These are phyloP conservation scores for Cossypha dichroa DNA, from an alignment of 2,797 vertebrate species.

Conservation along the genomic window DNA sequence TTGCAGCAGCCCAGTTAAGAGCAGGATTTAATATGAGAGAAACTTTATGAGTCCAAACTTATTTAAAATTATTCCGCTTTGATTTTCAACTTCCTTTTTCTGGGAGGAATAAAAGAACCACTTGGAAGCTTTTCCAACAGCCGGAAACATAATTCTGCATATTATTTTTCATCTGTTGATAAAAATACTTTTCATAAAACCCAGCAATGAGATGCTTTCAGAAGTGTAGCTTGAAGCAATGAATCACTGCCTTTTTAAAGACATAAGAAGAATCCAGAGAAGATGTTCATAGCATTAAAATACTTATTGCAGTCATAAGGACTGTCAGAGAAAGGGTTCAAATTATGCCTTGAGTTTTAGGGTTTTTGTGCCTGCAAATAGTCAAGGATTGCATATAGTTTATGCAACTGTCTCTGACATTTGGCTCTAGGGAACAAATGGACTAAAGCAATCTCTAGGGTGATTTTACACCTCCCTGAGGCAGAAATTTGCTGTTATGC, in stretches of 20 bases:
- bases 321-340: background rate
- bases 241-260: slow-evolving; percentile 24
- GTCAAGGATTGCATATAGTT: background rate
- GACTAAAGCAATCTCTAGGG: background rate
- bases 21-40: slow-evolving; percentile 15
- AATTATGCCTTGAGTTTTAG: background rate
- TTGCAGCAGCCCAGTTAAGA: slow-evolving; percentile 19
- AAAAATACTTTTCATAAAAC: slow-evolving; percentile 26
- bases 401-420: background rate
- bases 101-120: background rate
- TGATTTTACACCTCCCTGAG: background rate
- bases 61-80: slow-evolving; percentile 27
- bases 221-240: background rate
- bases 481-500: background rate
- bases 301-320: slow-evolving; percentile 10
- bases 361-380: background rate
- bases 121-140: slow-evolving; percentile 5
- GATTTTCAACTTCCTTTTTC: background rate
- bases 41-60: slow-evolving; percentile 27
- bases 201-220: background rate
- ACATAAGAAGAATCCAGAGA: background rate
- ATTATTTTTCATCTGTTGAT: background rate
- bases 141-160: background rate
- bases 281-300: slow-evolving; percentile 19
- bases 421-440: background rate